Conservation (phyloP, 2,888 invertebrate genomes). For the Clunio marinus region DNA sequence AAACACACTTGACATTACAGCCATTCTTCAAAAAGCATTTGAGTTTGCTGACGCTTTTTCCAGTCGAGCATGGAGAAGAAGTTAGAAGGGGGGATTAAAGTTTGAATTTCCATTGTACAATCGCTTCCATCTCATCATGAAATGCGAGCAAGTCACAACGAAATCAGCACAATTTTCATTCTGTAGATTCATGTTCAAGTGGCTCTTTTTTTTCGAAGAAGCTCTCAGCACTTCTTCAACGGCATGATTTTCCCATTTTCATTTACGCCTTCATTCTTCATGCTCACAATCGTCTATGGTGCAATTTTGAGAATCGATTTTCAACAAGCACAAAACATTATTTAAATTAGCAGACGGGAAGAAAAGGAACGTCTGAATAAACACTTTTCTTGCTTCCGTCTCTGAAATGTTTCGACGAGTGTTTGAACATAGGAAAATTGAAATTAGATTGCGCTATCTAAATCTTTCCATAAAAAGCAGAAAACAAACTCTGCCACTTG, state of each 20-base stretch:
- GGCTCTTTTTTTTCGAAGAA: conserved; percentile 24
- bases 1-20: conserved; percentile 28
- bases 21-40: conserved; percentile 8
- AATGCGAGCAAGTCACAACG: background rate
- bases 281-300: background rate
- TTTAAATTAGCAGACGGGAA: conserved; percentile 32
- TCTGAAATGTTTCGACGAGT: too few relatives aligned
- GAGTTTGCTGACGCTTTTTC: background rate
- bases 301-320: conserved; percentile 32
- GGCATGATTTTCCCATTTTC: conserved; percentile 23
- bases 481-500: too few relatives aligned
- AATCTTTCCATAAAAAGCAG: too few relatives aligned
- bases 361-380: conserved; percentile 14
- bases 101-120: background rate
- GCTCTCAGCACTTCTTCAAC: conserved; percentile 10
- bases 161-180: background rate
- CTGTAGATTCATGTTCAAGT: conserved; percentile 34
- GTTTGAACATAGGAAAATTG: too few relatives aligned
- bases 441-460: too few relatives aligned
- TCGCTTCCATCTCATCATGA: background rate
- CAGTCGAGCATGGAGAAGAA: conserved; percentile 8
- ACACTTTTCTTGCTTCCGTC: background rate
- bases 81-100: background rate
- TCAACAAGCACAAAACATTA: conserved; percentile 31
- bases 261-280: background rate